Conservation (phyloP, 2,888 invertebrate genomes). For the Acrocera orbiculus region DNA sequence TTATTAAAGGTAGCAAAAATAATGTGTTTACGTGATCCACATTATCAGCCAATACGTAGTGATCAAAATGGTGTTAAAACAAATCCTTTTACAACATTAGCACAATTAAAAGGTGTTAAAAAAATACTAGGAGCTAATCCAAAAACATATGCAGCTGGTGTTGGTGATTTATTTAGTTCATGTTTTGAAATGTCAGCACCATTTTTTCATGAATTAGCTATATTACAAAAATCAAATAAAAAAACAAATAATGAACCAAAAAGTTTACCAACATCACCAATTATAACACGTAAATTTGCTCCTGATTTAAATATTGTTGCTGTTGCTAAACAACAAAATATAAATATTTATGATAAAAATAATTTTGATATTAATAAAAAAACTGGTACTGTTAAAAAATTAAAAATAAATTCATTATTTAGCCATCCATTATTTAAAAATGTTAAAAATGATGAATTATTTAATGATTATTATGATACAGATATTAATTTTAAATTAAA, state of each 20-base stretch:
- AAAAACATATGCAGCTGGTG: conserved; percentile 32
- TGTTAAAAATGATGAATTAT: conserved; percentile 13
- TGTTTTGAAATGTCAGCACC: conserved; percentile 63
- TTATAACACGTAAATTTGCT: conserved; percentile 26
- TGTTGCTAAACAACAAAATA: conserved; percentile 3
- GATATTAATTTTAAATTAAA: no score
- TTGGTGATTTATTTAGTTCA: conserved; percentile 49
- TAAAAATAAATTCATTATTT: conserved; percentile 34
- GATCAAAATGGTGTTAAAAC: conserved; percentile 33
- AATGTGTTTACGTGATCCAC: conserved; percentile 70
- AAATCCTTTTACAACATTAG: conserved; percentile 58
- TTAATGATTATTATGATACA: background rate
- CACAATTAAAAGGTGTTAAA: conserved; percentile 62
- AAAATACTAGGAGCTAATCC: conserved; percentile 56
- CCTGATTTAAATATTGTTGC: conserved; percentile 7
- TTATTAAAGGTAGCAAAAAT: conserved; percentile 61
- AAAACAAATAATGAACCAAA: conserved; percentile 26
- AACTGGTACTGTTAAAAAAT: background rate
- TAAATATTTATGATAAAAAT: background rate
- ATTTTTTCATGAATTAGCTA: conserved; percentile 31
- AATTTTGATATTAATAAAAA: background rate
- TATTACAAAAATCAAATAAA: conserved; percentile 20
- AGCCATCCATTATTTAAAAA: conserved; percentile 38
- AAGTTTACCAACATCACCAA: conserved; percentile 37
- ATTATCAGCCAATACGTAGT: conserved; percentile 47